Conservation (phyloP, 1,140 invertebrate genomes). For the Holcopasites calliopsidis region DNA sequence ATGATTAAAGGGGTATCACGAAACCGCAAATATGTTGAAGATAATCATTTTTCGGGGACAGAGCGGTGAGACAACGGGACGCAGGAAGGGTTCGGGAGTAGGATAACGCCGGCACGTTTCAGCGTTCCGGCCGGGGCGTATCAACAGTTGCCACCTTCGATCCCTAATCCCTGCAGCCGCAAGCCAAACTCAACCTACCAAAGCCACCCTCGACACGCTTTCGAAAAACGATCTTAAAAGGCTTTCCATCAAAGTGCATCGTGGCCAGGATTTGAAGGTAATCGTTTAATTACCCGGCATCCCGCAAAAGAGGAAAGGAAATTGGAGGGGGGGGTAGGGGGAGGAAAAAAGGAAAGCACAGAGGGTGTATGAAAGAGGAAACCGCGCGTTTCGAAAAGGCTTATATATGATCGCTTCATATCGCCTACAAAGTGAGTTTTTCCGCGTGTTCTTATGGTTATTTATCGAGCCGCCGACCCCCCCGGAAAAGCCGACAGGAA, state of each 20-base stretch:
- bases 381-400: slow-evolving; percentile 51
- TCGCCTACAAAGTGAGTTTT: slow-evolving; percentile 66
- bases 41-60: slow-evolving; percentile 13
- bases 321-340: background rate
- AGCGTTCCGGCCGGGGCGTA: slow-evolving; percentile 31
- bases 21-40: background rate
- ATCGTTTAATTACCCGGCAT: slow-evolving; percentile 60
- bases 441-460: slow-evolving; percentile 72
- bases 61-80: background rate
- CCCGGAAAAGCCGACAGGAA: slow-evolving; percentile 51
- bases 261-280: slow-evolving; percentile 24
- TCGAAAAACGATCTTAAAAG: slow-evolving; percentile 46
- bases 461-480: slow-evolving; percentile 67
- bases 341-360: background rate
- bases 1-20: too few relatives aligned
- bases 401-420: slow-evolving; percentile 66
- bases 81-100: background rate
- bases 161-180: slow-evolving; percentile 43
- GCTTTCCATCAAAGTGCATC: slow-evolving; percentile 37
- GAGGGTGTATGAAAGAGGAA: background rate
- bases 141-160: slow-evolving; percentile 45
- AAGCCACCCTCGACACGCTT: slow-evolving; percentile 33
- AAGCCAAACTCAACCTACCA: slow-evolving; percentile 44
- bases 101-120: slow-evolving; percentile 37
- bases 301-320: slow-evolving; percentile 12